A percentile compares a stretch with the other conserved stretches of the same genome.
Conservation (phyloP, 2,113 vertebrate species). For the Odontesthes bonariensis region DNA sequence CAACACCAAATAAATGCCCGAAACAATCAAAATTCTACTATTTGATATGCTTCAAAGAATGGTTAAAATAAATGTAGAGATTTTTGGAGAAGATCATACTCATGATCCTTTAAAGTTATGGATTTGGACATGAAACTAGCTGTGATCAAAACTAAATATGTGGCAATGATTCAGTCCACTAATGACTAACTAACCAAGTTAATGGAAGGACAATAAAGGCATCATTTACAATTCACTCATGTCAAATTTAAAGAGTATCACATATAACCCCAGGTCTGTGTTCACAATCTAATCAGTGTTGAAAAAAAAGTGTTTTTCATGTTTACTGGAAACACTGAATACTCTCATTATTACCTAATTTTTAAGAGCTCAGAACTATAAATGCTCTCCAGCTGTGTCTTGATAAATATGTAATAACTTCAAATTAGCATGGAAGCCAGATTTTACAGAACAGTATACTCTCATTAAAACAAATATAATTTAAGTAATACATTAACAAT, state of each 20-base stretch:
- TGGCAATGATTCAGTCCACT: slow-evolving; percentile 19
- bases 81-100: not conserved
- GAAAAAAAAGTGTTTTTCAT: not conserved
- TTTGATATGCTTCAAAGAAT: not conserved
- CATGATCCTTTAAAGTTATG: slow-evolving; percentile 20
- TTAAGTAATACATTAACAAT: slow-evolving; percentile 19
- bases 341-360: not conserved
- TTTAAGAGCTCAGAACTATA: not conserved
- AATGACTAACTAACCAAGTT: slow-evolving; percentile 18
- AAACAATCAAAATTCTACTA: not conserved
- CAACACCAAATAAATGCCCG: not conserved
- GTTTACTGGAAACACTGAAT: slow-evolving; percentile 8
- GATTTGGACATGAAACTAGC: slow-evolving; percentile 24
- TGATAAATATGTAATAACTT: slow-evolving; percentile 46
- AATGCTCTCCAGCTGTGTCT: slow-evolving; percentile 38
- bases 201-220: slow-evolving; percentile 20
- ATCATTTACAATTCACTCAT: not conserved
- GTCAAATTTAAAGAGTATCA: not conserved
- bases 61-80: not conserved
- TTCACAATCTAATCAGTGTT: not conserved
- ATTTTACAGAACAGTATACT: slow-evolving; percentile 4
- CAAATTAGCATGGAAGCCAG: slow-evolving; percentile 28
- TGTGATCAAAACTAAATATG: slow-evolving; percentile 6
- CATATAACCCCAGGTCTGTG: slow-evolving; percentile 4
- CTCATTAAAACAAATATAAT: slow-evolving; percentile 24